These are phyloP conservation scores for Thaumetopoea pityocampa DNA, from an alignment of 1,140 invertebrate species.

Conservation along the genomic window DNA sequence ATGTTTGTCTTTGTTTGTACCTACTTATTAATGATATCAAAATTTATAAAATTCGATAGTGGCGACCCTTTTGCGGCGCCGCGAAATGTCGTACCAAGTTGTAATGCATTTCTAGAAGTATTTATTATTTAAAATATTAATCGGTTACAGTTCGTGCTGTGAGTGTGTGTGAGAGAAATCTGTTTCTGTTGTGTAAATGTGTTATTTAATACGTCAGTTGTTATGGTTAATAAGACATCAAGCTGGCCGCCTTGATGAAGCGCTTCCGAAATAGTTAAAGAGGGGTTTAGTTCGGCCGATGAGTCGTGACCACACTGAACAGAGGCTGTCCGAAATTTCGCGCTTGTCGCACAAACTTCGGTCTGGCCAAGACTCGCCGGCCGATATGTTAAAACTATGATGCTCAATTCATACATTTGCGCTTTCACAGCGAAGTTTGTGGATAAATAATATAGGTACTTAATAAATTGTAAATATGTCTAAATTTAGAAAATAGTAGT, in stretches of 20 bases:
- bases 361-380: too few relatives aligned
- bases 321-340: too few relatives aligned
- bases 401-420: slow-evolving; percentile 70
- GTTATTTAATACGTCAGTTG: slow-evolving; percentile 66
- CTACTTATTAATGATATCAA: slow-evolving; percentile 49
- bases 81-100: slow-evolving; percentile 67
- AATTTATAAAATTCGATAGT: slow-evolving; percentile 46
- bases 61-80: slow-evolving; percentile 28
- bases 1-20: slow-evolving; percentile 72
- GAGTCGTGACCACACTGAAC: too few relatives aligned
- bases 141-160: slow-evolving; percentile 62
- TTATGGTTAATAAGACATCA: slow-evolving; percentile 45
- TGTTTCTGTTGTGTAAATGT: slow-evolving; percentile 53
- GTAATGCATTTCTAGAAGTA: slow-evolving; percentile 72
- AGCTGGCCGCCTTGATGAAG: slow-evolving; percentile 31
- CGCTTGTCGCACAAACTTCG: too few relatives aligned
- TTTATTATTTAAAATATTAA: slow-evolving; percentile 67
- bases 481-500: slow-evolving; percentile 65
- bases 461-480: slow-evolving; percentile 61
- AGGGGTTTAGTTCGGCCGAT: too few relatives aligned
- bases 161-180: slow-evolving; percentile 62
- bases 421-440: slow-evolving; percentile 67
- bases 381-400: slow-evolving; percentile 46
- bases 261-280: slow-evolving; percentile 36
- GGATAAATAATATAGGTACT: slow-evolving; percentile 36